Conservation (phyloP, 1,140 invertebrate species). For the Conopomorpha cramerella region DNA sequence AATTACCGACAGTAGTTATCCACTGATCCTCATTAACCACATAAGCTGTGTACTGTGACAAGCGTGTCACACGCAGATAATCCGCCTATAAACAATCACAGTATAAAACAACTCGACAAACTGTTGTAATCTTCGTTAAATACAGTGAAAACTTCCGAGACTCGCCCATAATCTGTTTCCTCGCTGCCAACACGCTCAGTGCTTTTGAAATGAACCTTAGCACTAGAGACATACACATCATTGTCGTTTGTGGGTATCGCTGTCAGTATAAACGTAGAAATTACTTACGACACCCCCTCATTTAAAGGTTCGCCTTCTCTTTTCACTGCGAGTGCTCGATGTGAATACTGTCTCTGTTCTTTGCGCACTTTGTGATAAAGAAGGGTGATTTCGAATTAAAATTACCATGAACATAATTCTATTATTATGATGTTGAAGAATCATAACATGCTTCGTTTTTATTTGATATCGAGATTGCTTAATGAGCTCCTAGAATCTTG, state of each 20-base stretch:
- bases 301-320: constrained; percentile 16
- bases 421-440: too few species aligned
- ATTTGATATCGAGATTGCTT: too few species aligned
- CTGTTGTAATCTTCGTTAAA: constrained; percentile 20
- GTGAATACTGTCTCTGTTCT: constrained; percentile 10
- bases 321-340: constrained; percentile 5
- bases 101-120: constrained; percentile 10
- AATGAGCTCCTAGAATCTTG: too few species aligned
- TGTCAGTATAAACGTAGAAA: constrained; percentile 20
- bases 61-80: constrained; percentile 1
- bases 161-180: constrained; percentile 21
- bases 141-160: constrained; percentile 20
- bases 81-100: constrained; percentile 1
- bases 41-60: too few species aligned
- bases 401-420: constrained; percentile 26
- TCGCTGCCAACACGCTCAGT: constrained; percentile 16
- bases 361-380: constrained; percentile 16
- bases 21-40: too few species aligned
- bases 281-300: constrained; percentile 31
- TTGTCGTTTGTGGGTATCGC: too few species aligned
- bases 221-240: too few species aligned
- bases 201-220: too few species aligned
- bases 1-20: too few species aligned
- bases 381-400: constrained; percentile 25
- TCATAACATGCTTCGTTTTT: too few species aligned